A percentile compares a stretch with the other conserved stretches of the same genome.
phyloP scores from a whole-genome alignment of 1,140 invertebrate species.

The Macrocentrus cingulum region DNA sequence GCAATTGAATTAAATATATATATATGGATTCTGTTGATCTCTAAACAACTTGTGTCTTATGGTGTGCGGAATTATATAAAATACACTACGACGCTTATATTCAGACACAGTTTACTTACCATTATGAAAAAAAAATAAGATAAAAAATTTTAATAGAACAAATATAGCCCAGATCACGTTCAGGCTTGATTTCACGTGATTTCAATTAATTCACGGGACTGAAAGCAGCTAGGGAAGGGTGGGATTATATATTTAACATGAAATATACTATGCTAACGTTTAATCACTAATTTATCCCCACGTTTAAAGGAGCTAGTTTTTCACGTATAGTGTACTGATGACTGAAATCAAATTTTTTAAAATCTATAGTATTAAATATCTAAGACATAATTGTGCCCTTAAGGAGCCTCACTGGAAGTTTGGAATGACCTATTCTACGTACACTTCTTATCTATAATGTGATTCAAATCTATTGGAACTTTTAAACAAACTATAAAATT shows the following conservation, averaged over 20 bases:
- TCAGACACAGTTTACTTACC: slow-evolving; percentile 26
- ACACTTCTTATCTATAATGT: slow-evolving; percentile 5
- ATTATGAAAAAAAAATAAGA: slow-evolving; percentile 9
- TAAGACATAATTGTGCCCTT: neutral
- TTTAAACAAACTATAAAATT: neutral
- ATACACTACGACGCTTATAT: slow-evolving; percentile 6
- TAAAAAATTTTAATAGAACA: slow-evolving; percentile 19
- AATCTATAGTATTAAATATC: neutral
- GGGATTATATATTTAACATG: slow-evolving; percentile 21
- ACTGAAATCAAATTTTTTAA: neutral
- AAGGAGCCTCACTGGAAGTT: neutral
- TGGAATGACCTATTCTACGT: slow-evolving; percentile 3
- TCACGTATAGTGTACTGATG: neutral
- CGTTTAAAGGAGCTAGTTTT: neutral
- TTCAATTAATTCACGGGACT: slow-evolving; percentile 23
- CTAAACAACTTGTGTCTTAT: slow-evolving; percentile 9
- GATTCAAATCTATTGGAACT: neutral
- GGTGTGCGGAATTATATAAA: neutral
- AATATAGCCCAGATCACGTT: slow-evolving; percentile 10
- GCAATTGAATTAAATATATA: slow-evolving; percentile 21
- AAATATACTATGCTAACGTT: slow-evolving; percentile 1
- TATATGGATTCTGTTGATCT: neutral
- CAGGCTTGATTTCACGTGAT: slow-evolving; percentile 5
- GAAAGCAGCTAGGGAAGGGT: slow-evolving; percentile 54
- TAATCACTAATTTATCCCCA: slow-evolving; percentile 8